Evolutionary conservation across 2,113 vertebrate species (phyloP).

Genomic region (Albula goreensis): DNA sequence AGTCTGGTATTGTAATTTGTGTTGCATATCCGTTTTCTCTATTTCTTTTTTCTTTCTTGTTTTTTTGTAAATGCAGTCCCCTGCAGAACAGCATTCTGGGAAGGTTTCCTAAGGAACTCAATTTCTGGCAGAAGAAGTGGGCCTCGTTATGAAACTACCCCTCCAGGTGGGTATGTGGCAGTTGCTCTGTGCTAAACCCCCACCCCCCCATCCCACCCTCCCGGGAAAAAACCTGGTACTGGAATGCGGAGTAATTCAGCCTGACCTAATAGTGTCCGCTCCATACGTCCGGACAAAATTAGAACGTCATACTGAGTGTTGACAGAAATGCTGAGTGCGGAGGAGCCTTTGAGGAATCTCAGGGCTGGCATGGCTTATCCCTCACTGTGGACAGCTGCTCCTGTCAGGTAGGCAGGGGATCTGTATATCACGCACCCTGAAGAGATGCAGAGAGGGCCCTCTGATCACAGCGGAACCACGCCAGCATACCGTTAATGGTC

Average conservation of each 20-base stretch:
- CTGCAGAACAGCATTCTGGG: not conserved
- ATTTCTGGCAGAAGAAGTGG: not conserved
- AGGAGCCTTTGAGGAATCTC: conserved; percentile 17
- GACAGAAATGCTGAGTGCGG: conserved; percentile 24
- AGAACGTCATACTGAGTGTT: conserved; percentile 29
- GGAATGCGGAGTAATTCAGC: conserved; percentile 1
- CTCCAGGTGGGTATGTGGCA: not conserved
- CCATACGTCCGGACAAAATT: conserved; percentile 22
- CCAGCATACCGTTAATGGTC: not conserved
- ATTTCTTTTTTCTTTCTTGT: not conserved
- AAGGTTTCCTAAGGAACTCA: not conserved
- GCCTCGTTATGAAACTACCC: not conserved
- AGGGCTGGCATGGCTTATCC: conserved; percentile 6
- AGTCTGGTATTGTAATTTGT: not conserved
- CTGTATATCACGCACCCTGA: not conserved
- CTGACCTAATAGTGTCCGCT: not conserved
- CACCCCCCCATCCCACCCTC: not conserved
- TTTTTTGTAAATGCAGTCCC: conserved; percentile 1
- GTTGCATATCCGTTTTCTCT: not conserved
- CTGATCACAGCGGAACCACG: not conserved
- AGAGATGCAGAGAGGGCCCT: not conserved
- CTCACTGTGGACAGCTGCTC: conserved; percentile 20
- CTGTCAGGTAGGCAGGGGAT: conserved; percentile 9
- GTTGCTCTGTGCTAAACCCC: not conserved
- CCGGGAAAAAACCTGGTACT: not conserved